phyloP scores from a whole-genome alignment of 2,113 vertebrate genomes.

The Megalops atlanticus region DNA sequence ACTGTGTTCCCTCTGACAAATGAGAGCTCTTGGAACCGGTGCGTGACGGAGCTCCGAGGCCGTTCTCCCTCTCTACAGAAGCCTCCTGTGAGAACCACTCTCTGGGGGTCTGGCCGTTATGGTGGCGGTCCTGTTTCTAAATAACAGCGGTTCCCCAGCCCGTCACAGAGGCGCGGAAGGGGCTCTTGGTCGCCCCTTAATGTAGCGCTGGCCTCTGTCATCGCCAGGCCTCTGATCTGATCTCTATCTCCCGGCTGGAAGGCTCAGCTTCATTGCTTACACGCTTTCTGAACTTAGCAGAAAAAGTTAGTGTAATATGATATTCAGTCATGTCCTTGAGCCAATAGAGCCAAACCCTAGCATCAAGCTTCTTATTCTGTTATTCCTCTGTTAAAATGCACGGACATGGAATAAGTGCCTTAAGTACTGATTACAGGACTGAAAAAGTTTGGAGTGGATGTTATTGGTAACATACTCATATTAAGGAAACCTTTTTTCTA shows the following conservation, averaged over 20 bases:
- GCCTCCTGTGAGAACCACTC: neutral
- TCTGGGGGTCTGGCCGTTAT: neutral
- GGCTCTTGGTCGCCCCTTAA: conserved; percentile 41
- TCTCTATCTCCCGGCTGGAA: conserved; percentile 52
- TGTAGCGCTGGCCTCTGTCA: conserved; percentile 50
- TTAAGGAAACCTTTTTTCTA: too few species aligned
- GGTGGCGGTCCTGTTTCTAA: conserved; percentile 15
- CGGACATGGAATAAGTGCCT: neutral
- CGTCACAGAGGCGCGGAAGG: neutral
- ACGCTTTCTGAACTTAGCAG: conserved; percentile 47
- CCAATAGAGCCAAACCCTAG: conserved; percentile 16
- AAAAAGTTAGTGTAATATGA: conserved; percentile 46
- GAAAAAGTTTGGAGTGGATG: neutral
- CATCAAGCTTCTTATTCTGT: neutral
- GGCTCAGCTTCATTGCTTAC: conserved; percentile 53
- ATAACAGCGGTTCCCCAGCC: conserved; percentile 12
- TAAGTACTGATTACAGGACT: neutral
- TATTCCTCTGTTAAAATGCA: neutral
- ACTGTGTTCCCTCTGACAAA: neutral
- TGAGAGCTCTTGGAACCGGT: neutral
- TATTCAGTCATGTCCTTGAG: conserved; percentile 35
- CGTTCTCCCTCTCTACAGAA: neutral
- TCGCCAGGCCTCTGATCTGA: conserved; percentile 40
- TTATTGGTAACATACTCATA: too few species aligned
- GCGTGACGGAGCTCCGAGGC: neutral